Base-by-base conservation (phyloP, 2,888 invertebrate species). In the Amblyjoppa fuscipennis region DNA sequence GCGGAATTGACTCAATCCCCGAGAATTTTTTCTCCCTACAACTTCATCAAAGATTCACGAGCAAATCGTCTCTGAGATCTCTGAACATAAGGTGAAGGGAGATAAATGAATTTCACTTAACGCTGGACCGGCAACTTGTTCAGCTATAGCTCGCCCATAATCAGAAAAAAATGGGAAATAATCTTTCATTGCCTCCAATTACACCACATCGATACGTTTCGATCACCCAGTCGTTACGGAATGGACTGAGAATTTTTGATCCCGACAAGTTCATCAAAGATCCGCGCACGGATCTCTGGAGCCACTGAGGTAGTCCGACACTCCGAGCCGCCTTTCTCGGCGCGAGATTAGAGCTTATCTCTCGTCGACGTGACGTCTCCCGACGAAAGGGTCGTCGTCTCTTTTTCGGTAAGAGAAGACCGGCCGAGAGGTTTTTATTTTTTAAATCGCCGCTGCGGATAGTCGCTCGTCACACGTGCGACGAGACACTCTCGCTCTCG, bases 221-320 rank as follows among this genome's bases (percentile, higher is more conserved):
- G 25, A 56, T 56, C 11, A 25, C 16, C 16, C 7, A 38, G 34
- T 4, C 34, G 5, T 34, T 5, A 16, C 20, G 53, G 20, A 20
- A 6, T n/a, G n/a, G n/a, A 5, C 20, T 9, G 25, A 9, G 38
- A 38, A 38, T 38, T 0, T 28, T 28, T 31, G 9, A 0, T 31
- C 59, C 28, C 59, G 3, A 31, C 28, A 34, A 61, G 28, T 61
- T 61, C 4, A 61, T 34, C 31, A 61, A 61, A 61, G n/a, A 13
- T 16, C 6, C 34, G 28, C 28, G 3, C 31, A 34, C 61, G 9
- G 61, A 34, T 31, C 34, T 64, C 34, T 13, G 83, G 59, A 85
- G 89, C 90, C 91, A 89, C 89, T 85, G 88, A 85, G 87, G 86
- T 87, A 88, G 88, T 74, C 88, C 85, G 88, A 89, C 88, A 89